Evolutionary conservation across 2,797 vertebrate species (phyloP).

Genomic region (Salarias fasciatus): DNA sequence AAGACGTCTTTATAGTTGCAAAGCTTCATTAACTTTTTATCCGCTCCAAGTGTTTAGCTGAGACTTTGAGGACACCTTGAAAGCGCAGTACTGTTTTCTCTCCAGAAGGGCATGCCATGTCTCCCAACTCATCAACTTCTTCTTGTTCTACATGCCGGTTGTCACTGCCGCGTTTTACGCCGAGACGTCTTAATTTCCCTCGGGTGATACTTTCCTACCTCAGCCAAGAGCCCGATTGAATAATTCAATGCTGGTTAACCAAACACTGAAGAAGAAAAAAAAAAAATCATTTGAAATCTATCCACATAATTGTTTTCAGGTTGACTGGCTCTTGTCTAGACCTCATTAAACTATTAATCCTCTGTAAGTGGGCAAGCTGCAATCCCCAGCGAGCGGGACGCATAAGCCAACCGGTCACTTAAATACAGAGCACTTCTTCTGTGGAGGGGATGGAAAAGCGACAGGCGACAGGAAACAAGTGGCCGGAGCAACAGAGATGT

Average conservation of each 20-base stretch:
- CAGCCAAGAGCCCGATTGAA: slow-evolving; percentile 59
- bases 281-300: slow-evolving; percentile 78
- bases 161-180: slow-evolving; percentile 55
- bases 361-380: slow-evolving; percentile 65
- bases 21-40: slow-evolving; percentile 25
- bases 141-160: slow-evolving; percentile 40
- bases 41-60: background rate
- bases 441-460: slow-evolving; percentile 28
- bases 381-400: slow-evolving; percentile 57
- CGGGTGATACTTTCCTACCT: slow-evolving; percentile 39
- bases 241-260: slow-evolving; percentile 77
- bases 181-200: slow-evolving; percentile 64
- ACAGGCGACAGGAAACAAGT: slow-evolving; percentile 25
- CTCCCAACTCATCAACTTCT: slow-evolving; percentile 30
- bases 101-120: slow-evolving; percentile 32
- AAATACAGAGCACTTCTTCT: slow-evolving; percentile 59
- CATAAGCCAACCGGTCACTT: slow-evolving; percentile 67
- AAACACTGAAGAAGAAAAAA: slow-evolving; percentile 73
- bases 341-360: slow-evolving; percentile 82
- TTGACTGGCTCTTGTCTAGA: slow-evolving; percentile 76
- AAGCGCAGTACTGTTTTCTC: slow-evolving; percentile 25
- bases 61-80: slow-evolving; percentile 10
- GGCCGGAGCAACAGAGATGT: slow-evolving; percentile 32
- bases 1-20: slow-evolving; percentile 12
- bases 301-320: slow-evolving; percentile 76